These are phyloP conservation scores for Venturia canescens DNA, from an alignment of 1,140 invertebrate species.

Conservation along the genomic window DNA sequence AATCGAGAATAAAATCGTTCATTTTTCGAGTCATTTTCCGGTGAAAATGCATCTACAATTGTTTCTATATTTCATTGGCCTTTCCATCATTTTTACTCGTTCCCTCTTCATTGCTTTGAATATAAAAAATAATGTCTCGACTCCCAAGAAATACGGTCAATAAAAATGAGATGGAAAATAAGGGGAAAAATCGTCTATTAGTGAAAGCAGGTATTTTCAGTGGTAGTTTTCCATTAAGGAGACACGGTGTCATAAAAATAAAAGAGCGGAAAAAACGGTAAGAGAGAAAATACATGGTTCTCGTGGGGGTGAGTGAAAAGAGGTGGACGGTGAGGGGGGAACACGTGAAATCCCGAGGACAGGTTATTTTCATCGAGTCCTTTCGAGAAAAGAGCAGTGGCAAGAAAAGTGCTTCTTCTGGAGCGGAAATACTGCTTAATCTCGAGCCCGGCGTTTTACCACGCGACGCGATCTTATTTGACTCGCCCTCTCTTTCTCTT, in stretches of 20 bases:
- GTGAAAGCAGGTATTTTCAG: background rate
- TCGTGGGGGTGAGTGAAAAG: background rate
- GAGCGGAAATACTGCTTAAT: constrained; percentile 13
- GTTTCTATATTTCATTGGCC: too few relatives aligned
- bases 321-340: background rate
- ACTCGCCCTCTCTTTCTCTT: background rate
- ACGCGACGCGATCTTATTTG: constrained; percentile 23
- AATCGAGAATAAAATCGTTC: too few relatives aligned
- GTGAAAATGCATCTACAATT: too few relatives aligned
- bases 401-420: background rate
- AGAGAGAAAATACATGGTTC: background rate
- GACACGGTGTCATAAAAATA: constrained; percentile 1
- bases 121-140: background rate
- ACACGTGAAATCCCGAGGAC: constrained; percentile 10
- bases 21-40: too few relatives aligned
- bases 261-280: background rate
- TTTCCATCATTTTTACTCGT: too few relatives aligned
- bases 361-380: constrained; percentile 29
- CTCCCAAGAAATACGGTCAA: background rate
- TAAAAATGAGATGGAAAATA: background rate
- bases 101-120: too few relatives aligned
- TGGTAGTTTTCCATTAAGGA: constrained; percentile 25
- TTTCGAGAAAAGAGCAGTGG: background rate
- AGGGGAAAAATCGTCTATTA: background rate
- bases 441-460: constrained; percentile 12